A percentile compares a stretch with the other conserved stretches of the same genome.
Conservation (phyloP, 2,113 vertebrate genomes). For the Antennarius striatus region DNA sequence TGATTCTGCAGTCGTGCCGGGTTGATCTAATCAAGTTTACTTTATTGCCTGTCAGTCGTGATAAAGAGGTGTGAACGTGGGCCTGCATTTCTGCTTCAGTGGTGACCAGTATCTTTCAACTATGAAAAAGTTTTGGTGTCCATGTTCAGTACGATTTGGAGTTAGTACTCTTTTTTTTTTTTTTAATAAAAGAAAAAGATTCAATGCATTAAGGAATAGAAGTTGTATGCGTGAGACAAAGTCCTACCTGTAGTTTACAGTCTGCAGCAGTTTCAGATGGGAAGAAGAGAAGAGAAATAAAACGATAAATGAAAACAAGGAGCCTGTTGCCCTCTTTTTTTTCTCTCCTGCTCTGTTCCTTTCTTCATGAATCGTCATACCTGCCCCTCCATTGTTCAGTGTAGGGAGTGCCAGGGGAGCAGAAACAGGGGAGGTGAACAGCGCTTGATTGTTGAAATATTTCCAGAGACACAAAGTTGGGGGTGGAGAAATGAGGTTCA, state of each 20-base stretch:
- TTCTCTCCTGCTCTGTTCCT: slow-evolving; percentile 26
- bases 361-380: slow-evolving; percentile 65
- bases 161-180: too few species aligned
- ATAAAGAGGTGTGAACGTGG: slow-evolving; percentile 5
- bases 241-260: slow-evolving; percentile 19
- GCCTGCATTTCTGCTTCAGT: too few species aligned
- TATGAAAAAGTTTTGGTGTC: too few species aligned
- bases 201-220: not conserved
- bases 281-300: not conserved
- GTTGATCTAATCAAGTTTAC: slow-evolving; percentile 42
- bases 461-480: slow-evolving; percentile 47
- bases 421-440: slow-evolving; percentile 67
- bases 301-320: slow-evolving; percentile 37
- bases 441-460: slow-evolving; percentile 60
- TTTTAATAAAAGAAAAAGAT: too few species aligned
- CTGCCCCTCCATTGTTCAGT: slow-evolving; percentile 82
- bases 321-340: slow-evolving; percentile 64
- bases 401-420: slow-evolving; percentile 78
- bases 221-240: not conserved
- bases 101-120: too few species aligned
- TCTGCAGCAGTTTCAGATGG: slow-evolving; percentile 43
- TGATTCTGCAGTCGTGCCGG: not conserved
- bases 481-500: slow-evolving; percentile 13
- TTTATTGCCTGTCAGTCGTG: not conserved
- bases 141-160: too few species aligned